Evolutionary conservation across 2,888 invertebrate species (phyloP).

Genomic region (Plemyria rubiginata): DNA sequence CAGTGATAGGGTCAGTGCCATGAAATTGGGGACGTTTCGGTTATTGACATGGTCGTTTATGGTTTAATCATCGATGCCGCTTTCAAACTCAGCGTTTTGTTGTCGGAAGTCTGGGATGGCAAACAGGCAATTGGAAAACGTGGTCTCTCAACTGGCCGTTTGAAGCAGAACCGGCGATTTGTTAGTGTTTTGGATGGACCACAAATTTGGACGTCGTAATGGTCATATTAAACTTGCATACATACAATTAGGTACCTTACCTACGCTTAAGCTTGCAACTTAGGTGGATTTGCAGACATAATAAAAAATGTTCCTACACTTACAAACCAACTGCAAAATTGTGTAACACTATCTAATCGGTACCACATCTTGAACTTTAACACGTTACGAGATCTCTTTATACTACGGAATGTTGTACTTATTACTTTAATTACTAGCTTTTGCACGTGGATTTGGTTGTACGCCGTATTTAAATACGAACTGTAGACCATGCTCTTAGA

Average conservation of each 20-base stretch:
- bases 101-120: constrained; percentile 1
- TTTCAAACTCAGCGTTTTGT: not conserved
- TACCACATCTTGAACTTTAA: constrained; percentile 67
- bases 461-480: not conserved
- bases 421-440: not conserved
- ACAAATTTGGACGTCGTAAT: not conserved
- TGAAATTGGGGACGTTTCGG: not conserved
- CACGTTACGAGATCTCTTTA: constrained; percentile 44
- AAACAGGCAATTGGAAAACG: not conserved
- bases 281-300: constrained; percentile 1
- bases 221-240: not conserved
- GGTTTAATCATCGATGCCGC: not conserved
- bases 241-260: not conserved
- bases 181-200: not conserved
- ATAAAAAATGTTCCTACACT: constrained; percentile 8
- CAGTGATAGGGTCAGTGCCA: not conserved
- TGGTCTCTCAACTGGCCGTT: not conserved
- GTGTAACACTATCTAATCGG: constrained; percentile 64
- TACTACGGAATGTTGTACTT: constrained; percentile 6
- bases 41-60: constrained; percentile 5
- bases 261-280: constrained; percentile 7
- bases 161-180: not conserved
- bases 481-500: not conserved
- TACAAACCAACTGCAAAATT: constrained; percentile 51
- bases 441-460: not conserved